phyloP scores from a whole-genome alignment of 2,797 vertebrate species.

The Lithobates pipiens region DNA sequence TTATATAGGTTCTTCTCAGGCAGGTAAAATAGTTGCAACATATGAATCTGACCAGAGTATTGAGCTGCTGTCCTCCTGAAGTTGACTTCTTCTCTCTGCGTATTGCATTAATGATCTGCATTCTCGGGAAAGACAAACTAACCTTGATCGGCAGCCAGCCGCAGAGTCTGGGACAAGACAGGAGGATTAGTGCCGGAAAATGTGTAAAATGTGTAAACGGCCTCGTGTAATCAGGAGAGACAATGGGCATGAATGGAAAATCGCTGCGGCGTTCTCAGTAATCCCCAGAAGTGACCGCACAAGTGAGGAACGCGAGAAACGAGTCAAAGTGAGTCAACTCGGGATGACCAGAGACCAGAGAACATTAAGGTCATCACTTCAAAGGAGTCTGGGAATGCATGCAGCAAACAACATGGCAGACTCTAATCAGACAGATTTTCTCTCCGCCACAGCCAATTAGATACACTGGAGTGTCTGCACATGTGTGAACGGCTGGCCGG shows the following conservation, averaged over 20 bases:
- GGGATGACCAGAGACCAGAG: neutral
- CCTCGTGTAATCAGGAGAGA: conserved; percentile 12
- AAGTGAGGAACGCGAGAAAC: conserved; percentile 14
- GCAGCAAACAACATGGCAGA: conserved; percentile 48
- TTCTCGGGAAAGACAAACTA: neutral
- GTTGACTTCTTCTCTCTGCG: no score
- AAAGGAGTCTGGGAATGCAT: conserved; percentile 58
- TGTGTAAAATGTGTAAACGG: conserved; percentile 32
- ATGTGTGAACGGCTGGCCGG: neutral
- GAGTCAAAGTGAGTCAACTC: conserved; percentile 18
- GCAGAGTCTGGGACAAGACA: neutral
- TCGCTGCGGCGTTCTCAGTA: conserved; percentile 16
- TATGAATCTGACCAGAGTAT: no score
- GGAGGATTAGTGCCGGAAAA: conserved; percentile 31
- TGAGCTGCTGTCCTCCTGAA: no score
- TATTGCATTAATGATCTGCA: no score
- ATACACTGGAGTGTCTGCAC: conserved; percentile 21
- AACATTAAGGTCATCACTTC: conserved; percentile 39
- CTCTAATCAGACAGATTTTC: conserved; percentile 39
- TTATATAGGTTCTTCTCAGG: no score
- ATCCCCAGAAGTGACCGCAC: no score
- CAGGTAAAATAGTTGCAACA: no score
- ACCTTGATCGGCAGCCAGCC: neutral
- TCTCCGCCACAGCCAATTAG: conserved; percentile 42
- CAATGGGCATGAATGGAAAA: conserved; percentile 34